Percentiles rank a stretch among this genome's conserved stretches.
Conservation (phyloP, 1,140 invertebrate species). For the Tetramorium parvispinum region DNA sequence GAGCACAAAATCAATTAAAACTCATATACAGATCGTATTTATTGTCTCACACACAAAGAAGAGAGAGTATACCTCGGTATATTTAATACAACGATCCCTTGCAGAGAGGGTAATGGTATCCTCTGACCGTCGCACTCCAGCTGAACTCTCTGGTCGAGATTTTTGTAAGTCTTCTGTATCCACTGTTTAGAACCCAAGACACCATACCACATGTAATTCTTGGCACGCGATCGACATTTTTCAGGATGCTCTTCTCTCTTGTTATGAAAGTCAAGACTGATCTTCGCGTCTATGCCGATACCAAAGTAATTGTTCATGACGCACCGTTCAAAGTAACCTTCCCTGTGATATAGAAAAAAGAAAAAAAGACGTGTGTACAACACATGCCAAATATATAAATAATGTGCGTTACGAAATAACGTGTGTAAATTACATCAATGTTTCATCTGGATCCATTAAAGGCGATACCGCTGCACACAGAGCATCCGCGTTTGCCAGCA, state of each 20-base stretch:
- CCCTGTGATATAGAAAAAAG: slow-evolving; percentile 83
- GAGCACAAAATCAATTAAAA: slow-evolving; percentile 46
- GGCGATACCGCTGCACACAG: slow-evolving; percentile 97
- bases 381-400: not conserved
- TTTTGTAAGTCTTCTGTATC: slow-evolving; percentile 96
- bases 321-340: slow-evolving; percentile 96
- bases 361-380: slow-evolving; percentile 1
- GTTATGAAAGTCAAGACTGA: slow-evolving; percentile 98
- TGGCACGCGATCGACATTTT: slow-evolving; percentile 96
- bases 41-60: not conserved
- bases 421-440: slow-evolving; percentile 88
- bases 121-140: slow-evolving; percentile 96
- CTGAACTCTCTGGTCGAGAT: slow-evolving; percentile 97
- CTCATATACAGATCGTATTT: slow-evolving; percentile 8
- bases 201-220: slow-evolving; percentile 99
- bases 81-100: slow-evolving; percentile 98
- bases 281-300: slow-evolving; percentile 99
- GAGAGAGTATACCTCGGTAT: slow-evolving; percentile 91
- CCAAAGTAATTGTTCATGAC: slow-evolving; percentile 99
- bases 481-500: slow-evolving; percentile 98
- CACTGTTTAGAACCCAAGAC: slow-evolving; percentile 97
- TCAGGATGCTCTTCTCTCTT: slow-evolving; percentile 99
- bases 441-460: slow-evolving; percentile 96
- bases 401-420: not conserved
- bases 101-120: slow-evolving; percentile 96